Conservation (phyloP, 1,140 invertebrate species). For the Zelostemma sp. region DNA sequence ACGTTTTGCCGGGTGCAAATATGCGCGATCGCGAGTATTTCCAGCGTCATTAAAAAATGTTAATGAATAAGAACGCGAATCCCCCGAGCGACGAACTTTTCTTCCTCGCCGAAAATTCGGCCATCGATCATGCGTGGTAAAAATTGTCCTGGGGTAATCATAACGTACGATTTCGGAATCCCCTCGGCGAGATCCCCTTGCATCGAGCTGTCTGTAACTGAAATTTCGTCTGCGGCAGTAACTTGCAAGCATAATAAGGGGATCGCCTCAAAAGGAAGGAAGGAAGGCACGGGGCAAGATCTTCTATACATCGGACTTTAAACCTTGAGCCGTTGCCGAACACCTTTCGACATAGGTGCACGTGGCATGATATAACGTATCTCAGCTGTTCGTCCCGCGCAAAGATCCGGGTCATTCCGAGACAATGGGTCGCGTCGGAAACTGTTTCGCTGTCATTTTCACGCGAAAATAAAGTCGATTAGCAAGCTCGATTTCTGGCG, state of each 20-base stretch:
- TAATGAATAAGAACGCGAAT: not conserved
- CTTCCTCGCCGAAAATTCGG: too few relatives aligned
- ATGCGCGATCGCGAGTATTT: not conserved
- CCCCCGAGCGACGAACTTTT: not conserved
- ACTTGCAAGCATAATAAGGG: constrained; percentile 53
- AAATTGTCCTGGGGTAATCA: constrained; percentile 9
- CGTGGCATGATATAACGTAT: constrained; percentile 59
- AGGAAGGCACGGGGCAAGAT: constrained; percentile 64
- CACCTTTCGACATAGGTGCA: constrained; percentile 56
- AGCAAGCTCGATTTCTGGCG: too few relatives aligned
- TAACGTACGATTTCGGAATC: constrained; percentile 35
- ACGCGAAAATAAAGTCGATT: too few relatives aligned
- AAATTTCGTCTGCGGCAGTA: constrained; percentile 38
- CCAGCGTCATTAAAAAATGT: not conserved
- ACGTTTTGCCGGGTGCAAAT: too few relatives aligned
- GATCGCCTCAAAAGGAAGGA: constrained; percentile 55
- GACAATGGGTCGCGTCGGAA: constrained; percentile 9
- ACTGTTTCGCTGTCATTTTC: not conserved
- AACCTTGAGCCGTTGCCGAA: constrained; percentile 59
- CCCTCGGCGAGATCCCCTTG: constrained; percentile 28
- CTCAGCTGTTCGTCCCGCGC: constrained; percentile 61
- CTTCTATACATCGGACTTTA: constrained; percentile 54
- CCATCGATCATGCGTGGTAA: constrained; percentile 4
- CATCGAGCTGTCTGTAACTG: constrained; percentile 40
- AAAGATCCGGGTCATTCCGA: constrained; percentile 38